A percentile compares a stretch with the other conserved stretches of the same genome.
Conservation (phyloP, 1,140 invertebrate genomes). For the Drosophila nannoptera region DNA sequence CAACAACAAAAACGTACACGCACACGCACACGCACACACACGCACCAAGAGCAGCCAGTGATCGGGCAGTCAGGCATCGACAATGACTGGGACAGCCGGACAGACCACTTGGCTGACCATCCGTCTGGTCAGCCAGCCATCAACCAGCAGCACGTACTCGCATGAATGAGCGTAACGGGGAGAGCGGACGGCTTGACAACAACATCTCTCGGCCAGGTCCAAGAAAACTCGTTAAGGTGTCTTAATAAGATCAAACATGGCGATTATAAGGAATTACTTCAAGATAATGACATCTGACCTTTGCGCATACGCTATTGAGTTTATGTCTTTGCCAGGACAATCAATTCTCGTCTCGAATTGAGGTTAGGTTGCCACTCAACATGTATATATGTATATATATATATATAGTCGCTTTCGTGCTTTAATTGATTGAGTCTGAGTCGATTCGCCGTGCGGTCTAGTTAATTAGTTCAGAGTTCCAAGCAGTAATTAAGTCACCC, state of each 20-base stretch:
- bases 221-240: constrained; percentile 68
- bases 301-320: constrained; percentile 17
- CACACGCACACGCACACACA: no score
- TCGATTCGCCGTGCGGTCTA: neutral
- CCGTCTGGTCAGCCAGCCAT: constrained; percentile 13
- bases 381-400: no score
- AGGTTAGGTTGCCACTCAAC: neutral
- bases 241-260: constrained; percentile 73
- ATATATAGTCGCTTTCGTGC: neutral
- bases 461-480: neutral
- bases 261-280: constrained; percentile 68
- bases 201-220: constrained; percentile 25
- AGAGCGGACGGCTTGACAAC: constrained; percentile 16
- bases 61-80: constrained; percentile 31
- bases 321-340: neutral
- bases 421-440: constrained; percentile 6
- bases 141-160: constrained; percentile 10
- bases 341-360: neutral
- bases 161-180: neutral
- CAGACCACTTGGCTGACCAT: constrained; percentile 26
- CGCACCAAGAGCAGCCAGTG: constrained; percentile 13
- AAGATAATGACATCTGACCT: constrained; percentile 58
- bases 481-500: neutral
- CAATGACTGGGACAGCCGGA: constrained; percentile 18
- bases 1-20: neutral